Percentiles rank a stretch among this genome's conserved stretches.
These are phyloP conservation scores for Eristalis pertinax DNA, from an alignment of 2,888 invertebrate species.

Conservation along the genomic window DNA sequence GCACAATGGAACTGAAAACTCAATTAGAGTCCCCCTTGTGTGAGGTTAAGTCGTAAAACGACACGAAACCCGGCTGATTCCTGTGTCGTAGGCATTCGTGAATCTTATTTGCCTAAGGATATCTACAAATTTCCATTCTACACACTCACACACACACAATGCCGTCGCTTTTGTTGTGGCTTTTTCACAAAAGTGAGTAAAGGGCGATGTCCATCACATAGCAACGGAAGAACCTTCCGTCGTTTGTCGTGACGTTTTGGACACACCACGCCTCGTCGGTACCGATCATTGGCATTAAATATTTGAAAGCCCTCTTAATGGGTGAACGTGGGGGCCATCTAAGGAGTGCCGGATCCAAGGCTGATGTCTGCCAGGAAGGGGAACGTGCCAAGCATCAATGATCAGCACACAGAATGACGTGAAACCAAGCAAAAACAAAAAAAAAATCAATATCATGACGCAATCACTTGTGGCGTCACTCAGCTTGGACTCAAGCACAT, in stretches of 20 bases:
- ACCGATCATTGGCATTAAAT: background rate
- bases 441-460: conserved; percentile 29
- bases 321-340: background rate
- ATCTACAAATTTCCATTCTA: conserved; percentile 5
- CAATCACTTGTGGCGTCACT: conserved; percentile 8
- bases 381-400: conserved; percentile 2
- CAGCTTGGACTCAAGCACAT: background rate
- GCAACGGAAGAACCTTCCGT: background rate
- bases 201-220: conserved; percentile 2
- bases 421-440: background rate
- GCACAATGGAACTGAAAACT: conserved; percentile 25
- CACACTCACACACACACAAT: background rate
- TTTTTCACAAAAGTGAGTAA: background rate
- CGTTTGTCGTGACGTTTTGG: background rate
- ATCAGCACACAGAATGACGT: background rate
- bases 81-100: conserved; percentile 26
- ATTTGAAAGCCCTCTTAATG: background rate
- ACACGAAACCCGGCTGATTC: conserved; percentile 24
- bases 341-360: background rate
- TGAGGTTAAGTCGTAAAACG: conserved; percentile 43
- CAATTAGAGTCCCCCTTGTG: conserved; percentile 46
- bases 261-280: background rate
- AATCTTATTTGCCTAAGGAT: conserved; percentile 29
- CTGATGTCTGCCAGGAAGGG: too few relatives aligned
- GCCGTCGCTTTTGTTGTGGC: background rate